phyloP scores from a whole-genome alignment of 2,113 vertebrate species.

The Callipepla squamata region DNA sequence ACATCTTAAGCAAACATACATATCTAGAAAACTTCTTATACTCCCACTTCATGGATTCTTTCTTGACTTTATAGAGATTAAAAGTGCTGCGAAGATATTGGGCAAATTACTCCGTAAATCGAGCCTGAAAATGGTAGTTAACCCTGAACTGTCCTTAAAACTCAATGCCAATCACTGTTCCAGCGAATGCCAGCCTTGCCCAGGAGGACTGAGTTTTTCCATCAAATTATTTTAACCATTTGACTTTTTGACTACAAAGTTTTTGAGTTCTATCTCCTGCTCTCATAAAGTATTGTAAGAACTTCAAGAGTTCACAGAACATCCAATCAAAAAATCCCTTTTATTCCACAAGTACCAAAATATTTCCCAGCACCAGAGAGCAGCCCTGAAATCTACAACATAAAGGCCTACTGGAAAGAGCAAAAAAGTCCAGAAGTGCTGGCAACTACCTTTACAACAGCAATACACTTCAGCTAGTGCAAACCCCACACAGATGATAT shows the following conservation, averaged over 20 bases:
- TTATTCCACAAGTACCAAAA: neutral
- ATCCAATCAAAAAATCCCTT: neutral
- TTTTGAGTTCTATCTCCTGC: neutral
- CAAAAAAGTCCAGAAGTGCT: neutral
- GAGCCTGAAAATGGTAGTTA: neutral
- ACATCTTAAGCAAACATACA: neutral
- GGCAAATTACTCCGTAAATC: neutral
- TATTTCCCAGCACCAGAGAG: neutral
- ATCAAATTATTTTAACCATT: neutral
- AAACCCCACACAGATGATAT: neutral
- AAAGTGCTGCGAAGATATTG: neutral
- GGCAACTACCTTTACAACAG: neutral
- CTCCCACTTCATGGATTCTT: neutral
- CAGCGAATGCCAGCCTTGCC: neutral
- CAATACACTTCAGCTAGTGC: neutral
- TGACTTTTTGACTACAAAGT: neutral
- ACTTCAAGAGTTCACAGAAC: neutral
- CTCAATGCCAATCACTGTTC: fast-evolving
- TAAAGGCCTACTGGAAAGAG: neutral
- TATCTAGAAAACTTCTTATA: constrained; percentile 10
- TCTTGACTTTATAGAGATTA: neutral
- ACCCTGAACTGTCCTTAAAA: neutral
- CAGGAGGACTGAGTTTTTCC: neutral
- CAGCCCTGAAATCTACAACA: neutral
- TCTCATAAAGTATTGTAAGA: neutral